Percentiles rank a stretch among this genome's conserved stretches.
Evolutionary conservation across 2,113 vertebrate species (phyloP).

Genomic region (Catagonus wagneri): DNA sequence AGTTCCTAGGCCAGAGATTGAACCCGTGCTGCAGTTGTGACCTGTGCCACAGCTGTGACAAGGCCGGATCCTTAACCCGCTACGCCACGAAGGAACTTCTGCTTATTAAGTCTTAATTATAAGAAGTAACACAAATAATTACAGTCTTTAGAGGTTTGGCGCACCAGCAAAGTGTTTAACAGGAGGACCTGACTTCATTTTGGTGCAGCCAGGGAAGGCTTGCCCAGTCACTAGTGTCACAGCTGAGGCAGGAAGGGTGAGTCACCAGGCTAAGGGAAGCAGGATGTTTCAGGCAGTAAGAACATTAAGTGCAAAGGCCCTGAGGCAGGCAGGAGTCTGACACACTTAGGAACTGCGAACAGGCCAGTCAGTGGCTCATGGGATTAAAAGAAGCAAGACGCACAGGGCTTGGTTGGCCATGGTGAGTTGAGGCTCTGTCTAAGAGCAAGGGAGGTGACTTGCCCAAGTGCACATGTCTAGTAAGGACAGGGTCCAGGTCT

Average conservation of each 20-base stretch:
- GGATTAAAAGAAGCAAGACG: background rate
- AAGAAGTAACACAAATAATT: background rate
- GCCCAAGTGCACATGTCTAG: background rate
- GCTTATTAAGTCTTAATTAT: too few species aligned
- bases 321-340: background rate
- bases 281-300: background rate
- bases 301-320: background rate
- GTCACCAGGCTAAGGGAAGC: background rate
- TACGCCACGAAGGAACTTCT: too few species aligned
- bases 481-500: background rate
- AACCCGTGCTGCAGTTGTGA: too few species aligned
- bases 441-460: background rate
- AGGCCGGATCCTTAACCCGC: too few species aligned
- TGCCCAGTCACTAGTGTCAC: background rate
- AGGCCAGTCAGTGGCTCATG: background rate
- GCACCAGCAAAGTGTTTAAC: background rate
- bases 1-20: too few species aligned
- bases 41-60: too few species aligned
- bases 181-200: background rate
- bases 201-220: too few species aligned
- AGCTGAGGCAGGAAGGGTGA: background rate
- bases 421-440: background rate
- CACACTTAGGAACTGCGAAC: background rate
- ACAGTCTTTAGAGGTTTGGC: background rate
- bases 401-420: background rate